These are phyloP conservation scores for Eupithecia dodoneata DNA, from an alignment of 2,888 invertebrate genomes.

Conservation along the genomic window DNA sequence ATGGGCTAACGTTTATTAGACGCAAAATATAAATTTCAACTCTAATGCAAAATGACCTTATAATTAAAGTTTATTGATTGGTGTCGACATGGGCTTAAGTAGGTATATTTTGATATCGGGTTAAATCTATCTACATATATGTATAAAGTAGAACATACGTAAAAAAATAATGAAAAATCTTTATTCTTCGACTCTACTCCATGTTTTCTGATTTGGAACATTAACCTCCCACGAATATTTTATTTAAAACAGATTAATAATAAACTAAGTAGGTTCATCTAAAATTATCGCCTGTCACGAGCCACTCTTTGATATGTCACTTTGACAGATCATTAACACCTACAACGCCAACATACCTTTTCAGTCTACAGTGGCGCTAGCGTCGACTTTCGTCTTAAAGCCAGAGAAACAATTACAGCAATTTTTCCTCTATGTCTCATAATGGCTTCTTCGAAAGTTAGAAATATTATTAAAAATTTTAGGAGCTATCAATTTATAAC, in stretches of 20 bases:
- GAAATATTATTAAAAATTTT: background rate
- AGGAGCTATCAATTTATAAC: background rate
- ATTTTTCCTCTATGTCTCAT: background rate
- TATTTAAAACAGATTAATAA: background rate
- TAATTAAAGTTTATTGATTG: too few species aligned
- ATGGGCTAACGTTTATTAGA: too few species aligned
- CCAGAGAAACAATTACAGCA: background rate
- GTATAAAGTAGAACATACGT: too few species aligned
- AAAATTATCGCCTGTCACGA: constrained; percentile 16
- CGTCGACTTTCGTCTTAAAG: background rate
- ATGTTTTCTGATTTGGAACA: background rate
- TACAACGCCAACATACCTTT: background rate
- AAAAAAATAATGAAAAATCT: too few species aligned
- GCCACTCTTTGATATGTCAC: constrained; percentile 35
- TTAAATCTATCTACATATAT: too few species aligned
- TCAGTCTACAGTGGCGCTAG: constrained; percentile 3
- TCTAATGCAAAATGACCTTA: too few species aligned
- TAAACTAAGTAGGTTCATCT: background rate
- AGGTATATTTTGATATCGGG: too few species aligned
- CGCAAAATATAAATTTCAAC: too few species aligned
- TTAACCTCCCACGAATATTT: constrained; percentile 7
- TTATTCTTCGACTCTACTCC: too few species aligned
- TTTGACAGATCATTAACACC: constrained; percentile 38
- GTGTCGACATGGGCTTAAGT: too few species aligned
- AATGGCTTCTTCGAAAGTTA: too few species aligned